These are phyloP conservation scores for Polydrusus tereticollis DNA, from an alignment of 2,888 invertebrate species.

Conservation along the genomic window DNA sequence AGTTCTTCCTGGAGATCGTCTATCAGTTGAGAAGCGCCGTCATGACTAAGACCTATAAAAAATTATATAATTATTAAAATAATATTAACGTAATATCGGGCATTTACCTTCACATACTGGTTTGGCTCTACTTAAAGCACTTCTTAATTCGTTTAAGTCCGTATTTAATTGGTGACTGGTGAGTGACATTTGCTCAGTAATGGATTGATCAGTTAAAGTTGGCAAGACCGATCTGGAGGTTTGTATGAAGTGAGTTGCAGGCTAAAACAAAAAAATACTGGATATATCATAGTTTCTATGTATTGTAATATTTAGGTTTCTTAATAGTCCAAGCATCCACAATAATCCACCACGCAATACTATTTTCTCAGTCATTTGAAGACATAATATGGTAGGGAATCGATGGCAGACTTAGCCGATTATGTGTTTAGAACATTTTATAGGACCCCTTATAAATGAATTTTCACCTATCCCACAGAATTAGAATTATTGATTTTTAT, in stretches of 20 bases:
- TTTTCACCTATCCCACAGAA: too few species aligned
- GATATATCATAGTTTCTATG: background rate
- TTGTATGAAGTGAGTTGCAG: slow-evolving; percentile 79
- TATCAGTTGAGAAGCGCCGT: slow-evolving; percentile 88
- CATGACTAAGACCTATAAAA: slow-evolving; percentile 77
- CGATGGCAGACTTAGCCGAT: too few species aligned
- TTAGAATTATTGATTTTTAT: too few species aligned
- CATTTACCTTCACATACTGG: slow-evolving; percentile 74
- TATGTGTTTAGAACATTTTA: too few species aligned
- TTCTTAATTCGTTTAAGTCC: slow-evolving; percentile 66
- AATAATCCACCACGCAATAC: too few species aligned
- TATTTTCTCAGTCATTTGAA: too few species aligned
- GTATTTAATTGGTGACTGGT: slow-evolving; percentile 78
- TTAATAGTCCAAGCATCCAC: too few species aligned
- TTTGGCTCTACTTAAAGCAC: slow-evolving; percentile 65
- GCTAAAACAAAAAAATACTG: slow-evolving; percentile 64
- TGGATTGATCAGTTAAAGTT: slow-evolving; percentile 82
- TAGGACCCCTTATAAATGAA: too few species aligned
- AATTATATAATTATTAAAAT: background rate
- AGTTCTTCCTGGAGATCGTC: slow-evolving; percentile 85
- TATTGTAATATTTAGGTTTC: too few species aligned
- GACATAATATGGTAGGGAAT: too few species aligned
- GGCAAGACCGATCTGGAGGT: slow-evolving; percentile 87
- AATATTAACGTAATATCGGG: background rate
- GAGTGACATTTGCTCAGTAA: slow-evolving; percentile 80